These are phyloP conservation scores for Petrocephalus zakoni DNA, from an alignment of 2,113 vertebrate genomes.

Conservation along the genomic window DNA sequence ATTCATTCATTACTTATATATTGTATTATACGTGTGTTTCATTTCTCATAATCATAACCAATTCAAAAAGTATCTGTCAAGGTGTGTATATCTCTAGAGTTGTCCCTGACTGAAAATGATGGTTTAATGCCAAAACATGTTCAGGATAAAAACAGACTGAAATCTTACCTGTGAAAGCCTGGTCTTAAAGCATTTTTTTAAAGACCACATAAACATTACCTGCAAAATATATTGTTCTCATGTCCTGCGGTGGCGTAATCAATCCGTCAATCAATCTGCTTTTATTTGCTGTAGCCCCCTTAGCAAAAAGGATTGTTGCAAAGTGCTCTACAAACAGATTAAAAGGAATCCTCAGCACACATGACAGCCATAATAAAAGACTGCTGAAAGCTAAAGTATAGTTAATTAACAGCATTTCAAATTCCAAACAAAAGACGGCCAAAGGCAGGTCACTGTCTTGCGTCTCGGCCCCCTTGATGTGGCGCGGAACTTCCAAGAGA, in stretches of 20 bases:
- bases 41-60: conserved; percentile 35
- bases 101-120: neutral
- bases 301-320: neutral
- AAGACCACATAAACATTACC: neutral
- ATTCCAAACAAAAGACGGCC: neutral
- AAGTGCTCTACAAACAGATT: conserved; percentile 7
- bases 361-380: neutral
- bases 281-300: neutral
- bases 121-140: conserved; percentile 14
- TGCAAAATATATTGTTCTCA: neutral
- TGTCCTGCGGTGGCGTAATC: neutral
- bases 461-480: neutral
- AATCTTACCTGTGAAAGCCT: neutral
- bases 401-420: conserved; percentile 3
- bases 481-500: neutral
- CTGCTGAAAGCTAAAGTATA: conserved; percentile 6
- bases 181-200: neutral
- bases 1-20: conserved; percentile 9
- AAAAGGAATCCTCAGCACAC: neutral
- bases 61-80: conserved; percentile 35
- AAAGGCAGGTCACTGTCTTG: neutral
- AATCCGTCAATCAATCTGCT: neutral
- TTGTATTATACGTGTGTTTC: conserved; percentile 29
- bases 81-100: conserved; percentile 21
- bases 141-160: neutral